Percentiles rank a stretch among this genome's conserved stretches.
Evolutionary conservation across 1,140 invertebrate species (phyloP).

Genomic region (Drosophila azteca): DNA sequence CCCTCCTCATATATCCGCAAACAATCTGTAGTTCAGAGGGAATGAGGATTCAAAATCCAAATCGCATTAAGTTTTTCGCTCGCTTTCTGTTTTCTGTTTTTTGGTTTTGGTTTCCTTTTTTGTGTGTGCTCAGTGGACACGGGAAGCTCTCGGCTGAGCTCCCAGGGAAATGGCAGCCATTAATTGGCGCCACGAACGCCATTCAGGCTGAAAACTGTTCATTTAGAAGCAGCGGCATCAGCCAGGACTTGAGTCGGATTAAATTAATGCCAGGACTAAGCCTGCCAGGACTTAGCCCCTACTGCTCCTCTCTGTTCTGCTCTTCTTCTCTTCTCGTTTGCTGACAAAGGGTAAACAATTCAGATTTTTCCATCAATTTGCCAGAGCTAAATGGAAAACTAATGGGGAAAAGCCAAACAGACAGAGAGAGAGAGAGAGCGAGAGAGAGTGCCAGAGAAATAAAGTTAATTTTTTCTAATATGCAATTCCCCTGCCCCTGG

Average conservation of each 20-base stretch:
- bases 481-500: conserved; percentile 47
- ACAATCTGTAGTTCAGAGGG: conserved; percentile 37
- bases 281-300: neutral
- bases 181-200: conserved; percentile 33
- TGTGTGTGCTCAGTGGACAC: conserved; percentile 8
- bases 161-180: conserved; percentile 10
- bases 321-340: no score
- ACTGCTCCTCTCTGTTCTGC: neutral
- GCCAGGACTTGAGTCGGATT: conserved; percentile 32
- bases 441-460: conserved; percentile 28
- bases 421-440: neutral
- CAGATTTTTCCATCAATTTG: conserved; percentile 73
- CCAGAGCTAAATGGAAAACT: conserved; percentile 38
- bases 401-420: conserved; percentile 1
- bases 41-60: conserved; percentile 37
- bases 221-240: conserved; percentile 13
- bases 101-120: conserved; percentile 4
- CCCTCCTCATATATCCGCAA: conserved; percentile 23
- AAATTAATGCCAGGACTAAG: conserved; percentile 46
- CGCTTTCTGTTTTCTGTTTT: no score
- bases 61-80: conserved; percentile 44
- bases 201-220: conserved; percentile 51
- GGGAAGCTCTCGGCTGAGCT: conserved; percentile 6
- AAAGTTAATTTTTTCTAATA: conserved; percentile 80
- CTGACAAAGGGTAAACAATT: conserved; percentile 58